phyloP scores from a whole-genome alignment of 2,113 vertebrate species.

The Neodon shergylaensis region DNA sequence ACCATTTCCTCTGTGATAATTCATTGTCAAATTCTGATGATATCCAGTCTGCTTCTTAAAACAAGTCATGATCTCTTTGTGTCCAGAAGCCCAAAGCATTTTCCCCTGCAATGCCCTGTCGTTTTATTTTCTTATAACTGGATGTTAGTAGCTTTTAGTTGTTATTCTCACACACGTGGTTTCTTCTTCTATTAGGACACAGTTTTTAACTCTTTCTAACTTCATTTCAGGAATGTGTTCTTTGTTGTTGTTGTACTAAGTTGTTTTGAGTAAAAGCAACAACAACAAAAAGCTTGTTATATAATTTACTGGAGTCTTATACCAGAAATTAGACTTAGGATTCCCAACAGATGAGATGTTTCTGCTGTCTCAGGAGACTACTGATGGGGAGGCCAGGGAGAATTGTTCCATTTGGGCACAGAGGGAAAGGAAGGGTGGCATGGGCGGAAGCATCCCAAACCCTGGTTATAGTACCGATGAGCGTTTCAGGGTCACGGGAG shows the following conservation, averaged over 20 bases:
- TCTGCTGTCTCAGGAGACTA: not conserved
- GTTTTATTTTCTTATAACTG: not conserved
- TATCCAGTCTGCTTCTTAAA: not conserved
- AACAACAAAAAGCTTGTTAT: not conserved
- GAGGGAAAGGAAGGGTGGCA: not conserved
- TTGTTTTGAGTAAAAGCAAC: not conserved
- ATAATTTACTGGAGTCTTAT: not conserved
- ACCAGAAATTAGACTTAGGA: not conserved
- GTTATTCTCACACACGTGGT: not conserved
- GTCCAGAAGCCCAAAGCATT: not conserved
- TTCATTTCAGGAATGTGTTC: not conserved
- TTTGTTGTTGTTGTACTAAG: not conserved
- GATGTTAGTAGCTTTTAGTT: not conserved
- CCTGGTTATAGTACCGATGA: not conserved
- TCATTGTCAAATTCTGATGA: not conserved
- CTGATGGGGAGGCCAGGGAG: not conserved
- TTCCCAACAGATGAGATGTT: not conserved
- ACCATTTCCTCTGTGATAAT: not conserved
- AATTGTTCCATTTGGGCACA: not conserved
- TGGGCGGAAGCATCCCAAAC: not conserved
- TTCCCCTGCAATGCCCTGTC: not conserved
- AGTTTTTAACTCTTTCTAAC: not conserved
- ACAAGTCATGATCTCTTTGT: conserved; percentile 15
- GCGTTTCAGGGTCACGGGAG: not conserved
- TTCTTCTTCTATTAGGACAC: not conserved